These are phyloP conservation scores for Vanacampus margaritifer DNA, from an alignment of 2,113 vertebrate species.

Conservation along the genomic window DNA sequence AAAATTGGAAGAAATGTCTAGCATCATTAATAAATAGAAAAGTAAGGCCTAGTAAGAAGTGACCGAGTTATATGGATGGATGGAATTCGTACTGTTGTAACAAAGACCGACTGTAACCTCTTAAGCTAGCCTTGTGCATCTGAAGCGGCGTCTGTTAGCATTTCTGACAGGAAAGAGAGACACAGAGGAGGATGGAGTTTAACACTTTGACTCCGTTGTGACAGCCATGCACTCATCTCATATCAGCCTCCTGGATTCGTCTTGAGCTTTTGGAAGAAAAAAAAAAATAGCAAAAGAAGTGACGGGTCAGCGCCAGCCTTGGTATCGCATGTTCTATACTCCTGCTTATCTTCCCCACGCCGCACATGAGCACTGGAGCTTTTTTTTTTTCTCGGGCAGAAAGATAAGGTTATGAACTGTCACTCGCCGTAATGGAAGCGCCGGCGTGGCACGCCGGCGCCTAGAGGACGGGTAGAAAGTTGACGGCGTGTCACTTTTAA, in stretches of 20 bases:
- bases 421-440: constrained; percentile 35
- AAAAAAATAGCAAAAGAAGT: not conserved
- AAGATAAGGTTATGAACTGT: constrained; percentile 49
- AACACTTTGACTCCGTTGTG: not conserved
- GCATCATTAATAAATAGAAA: too few relatives aligned
- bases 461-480: constrained; percentile 7
- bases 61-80: too few relatives aligned
- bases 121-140: not conserved
- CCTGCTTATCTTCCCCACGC: constrained; percentile 43
- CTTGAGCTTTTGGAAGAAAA: not conserved
- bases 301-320: constrained; percentile 9
- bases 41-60: too few relatives aligned
- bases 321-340: constrained; percentile 38
- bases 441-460: constrained; percentile 8
- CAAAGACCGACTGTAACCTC: not conserved
- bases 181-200: not conserved
- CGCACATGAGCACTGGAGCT: constrained; percentile 30
- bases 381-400: constrained; percentile 27
- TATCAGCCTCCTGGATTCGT: not conserved
- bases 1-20: too few relatives aligned
- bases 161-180: not conserved
- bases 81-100: not conserved
- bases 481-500: constrained; percentile 20
- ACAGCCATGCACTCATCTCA: not conserved
- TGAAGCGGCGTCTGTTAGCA: not conserved